Percentiles rank a stretch among this genome's conserved stretches.
Evolutionary conservation across 2,113 vertebrate genomes (phyloP).

Genomic region (Cololabis saira): DNA sequence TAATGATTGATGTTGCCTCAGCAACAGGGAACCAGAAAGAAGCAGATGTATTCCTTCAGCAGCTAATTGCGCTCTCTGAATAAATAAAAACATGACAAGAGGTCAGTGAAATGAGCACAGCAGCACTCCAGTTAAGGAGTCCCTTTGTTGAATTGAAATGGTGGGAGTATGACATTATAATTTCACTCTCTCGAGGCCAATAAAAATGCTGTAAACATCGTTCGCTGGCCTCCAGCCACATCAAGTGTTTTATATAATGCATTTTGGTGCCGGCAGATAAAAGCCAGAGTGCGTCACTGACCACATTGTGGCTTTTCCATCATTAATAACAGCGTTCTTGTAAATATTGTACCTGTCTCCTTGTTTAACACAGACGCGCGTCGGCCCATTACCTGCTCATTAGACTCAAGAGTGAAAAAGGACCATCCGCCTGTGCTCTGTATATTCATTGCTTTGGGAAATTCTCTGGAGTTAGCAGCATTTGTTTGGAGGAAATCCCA

Average conservation of each 20-base stretch:
- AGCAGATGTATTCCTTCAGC: slow-evolving; percentile 31
- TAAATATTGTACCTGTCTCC: slow-evolving; percentile 55
- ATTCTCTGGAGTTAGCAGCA: slow-evolving; percentile 26
- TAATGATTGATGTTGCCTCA: slow-evolving; percentile 52
- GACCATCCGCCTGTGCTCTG: slow-evolving; percentile 28
- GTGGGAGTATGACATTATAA: slow-evolving; percentile 27
- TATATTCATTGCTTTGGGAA: slow-evolving; percentile 45
- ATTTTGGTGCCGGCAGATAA: slow-evolving; percentile 37
- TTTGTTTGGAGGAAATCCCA: no score
- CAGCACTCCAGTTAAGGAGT: slow-evolving; percentile 33
- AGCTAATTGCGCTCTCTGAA: slow-evolving; percentile 28
- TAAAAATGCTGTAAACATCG: slow-evolving; percentile 14
- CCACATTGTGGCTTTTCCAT: slow-evolving; percentile 34
- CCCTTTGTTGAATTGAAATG: slow-evolving; percentile 13
- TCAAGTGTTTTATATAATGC: slow-evolving; percentile 12
- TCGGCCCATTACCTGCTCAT: slow-evolving; percentile 57
- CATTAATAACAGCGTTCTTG: slow-evolving; percentile 66
- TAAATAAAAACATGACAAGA: slow-evolving; percentile 25
- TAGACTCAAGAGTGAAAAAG: slow-evolving; percentile 38
- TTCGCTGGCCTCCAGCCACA: slow-evolving; percentile 12
- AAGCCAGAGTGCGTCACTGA: slow-evolving; percentile 48
- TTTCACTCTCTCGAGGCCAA: slow-evolving; percentile 33
- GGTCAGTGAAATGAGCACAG: slow-evolving; percentile 26
- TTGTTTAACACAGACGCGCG: slow-evolving; percentile 50
- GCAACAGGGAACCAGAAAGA: slow-evolving; percentile 26